phyloP scores from a whole-genome alignment of 2,888 invertebrate species.

The Eupithecia vulgata region DNA sequence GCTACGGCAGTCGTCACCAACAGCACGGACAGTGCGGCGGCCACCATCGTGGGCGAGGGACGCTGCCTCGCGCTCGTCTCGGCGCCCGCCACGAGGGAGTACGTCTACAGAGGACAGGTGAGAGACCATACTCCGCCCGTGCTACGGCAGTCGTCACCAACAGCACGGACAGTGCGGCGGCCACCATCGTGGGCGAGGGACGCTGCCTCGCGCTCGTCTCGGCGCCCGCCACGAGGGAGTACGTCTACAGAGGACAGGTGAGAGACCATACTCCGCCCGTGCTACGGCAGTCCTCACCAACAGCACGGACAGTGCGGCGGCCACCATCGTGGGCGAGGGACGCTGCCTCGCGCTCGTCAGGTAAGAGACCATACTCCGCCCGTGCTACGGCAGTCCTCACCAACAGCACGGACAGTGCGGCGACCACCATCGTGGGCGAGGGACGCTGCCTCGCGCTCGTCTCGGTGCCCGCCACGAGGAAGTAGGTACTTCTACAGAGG shows the following conservation, averaged over 20 bases:
- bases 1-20: conserved; percentile 87
- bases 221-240: conserved; percentile 83
- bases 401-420: conserved; percentile 59
- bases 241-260: conserved; percentile 86
- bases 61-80: conserved; percentile 87
- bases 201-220: conserved; percentile 49
- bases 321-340: too few species aligned
- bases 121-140: not conserved
- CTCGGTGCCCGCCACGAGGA: conserved; percentile 80
- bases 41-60: conserved; percentile 84
- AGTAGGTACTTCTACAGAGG: conserved; percentile 85
- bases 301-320: too few species aligned
- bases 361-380: too few species aligned
- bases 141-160: too few species aligned
- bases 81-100: conserved; percentile 83
- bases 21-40: conserved; percentile 50
- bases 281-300: too few species aligned
- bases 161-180: too few species aligned
- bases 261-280: not conserved
- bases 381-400: conserved; percentile 88
- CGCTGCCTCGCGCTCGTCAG: too few species aligned
- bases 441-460: conserved; percentile 89
- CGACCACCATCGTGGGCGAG: conserved; percentile 77
- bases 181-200: too few species aligned
- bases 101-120: conserved; percentile 86